A percentile compares a stretch with the other conserved stretches of the same genome.
Conservation (phyloP, 2,797 vertebrate species). For the Poeciliopsis paucimaculata region DNA sequence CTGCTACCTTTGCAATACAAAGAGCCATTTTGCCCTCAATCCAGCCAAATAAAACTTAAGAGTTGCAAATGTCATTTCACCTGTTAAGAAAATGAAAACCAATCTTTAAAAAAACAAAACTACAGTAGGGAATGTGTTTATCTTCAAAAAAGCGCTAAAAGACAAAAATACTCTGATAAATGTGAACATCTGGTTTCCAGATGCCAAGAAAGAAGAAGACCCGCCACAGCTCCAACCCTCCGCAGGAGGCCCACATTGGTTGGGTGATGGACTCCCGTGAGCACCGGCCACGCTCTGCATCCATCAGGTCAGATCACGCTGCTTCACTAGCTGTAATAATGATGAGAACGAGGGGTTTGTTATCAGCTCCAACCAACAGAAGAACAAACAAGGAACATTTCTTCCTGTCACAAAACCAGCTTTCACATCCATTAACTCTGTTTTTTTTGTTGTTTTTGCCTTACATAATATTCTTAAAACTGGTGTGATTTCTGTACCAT, state of each 20-base stretch:
- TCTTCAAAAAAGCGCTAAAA: not conserved
- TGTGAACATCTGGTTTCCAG: constrained; percentile 64
- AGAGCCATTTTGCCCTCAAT: no score
- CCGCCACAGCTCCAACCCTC: constrained; percentile 89
- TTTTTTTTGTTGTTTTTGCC: not conserved
- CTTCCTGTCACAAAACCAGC: not conserved
- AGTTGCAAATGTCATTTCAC: no score
- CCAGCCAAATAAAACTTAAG: no score
- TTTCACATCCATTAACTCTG: not conserved
- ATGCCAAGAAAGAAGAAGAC: constrained; percentile 92
- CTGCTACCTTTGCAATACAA: no score
- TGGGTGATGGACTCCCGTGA: constrained; percentile 97
- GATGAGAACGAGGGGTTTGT: not conserved
- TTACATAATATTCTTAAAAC: not conserved
- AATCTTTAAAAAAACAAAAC: no score
- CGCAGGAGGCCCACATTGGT: constrained; percentile 90
- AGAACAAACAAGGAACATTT: not conserved
- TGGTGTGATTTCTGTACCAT: not conserved
- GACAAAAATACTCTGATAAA: not conserved
- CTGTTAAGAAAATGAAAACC: no score
- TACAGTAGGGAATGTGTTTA: no score
- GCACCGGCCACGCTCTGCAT: constrained; percentile 86
- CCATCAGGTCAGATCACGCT: constrained; percentile 82
- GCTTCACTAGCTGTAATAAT: not conserved
- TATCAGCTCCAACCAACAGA: not conserved